Conservation (phyloP, 2,888 invertebrate genomes). For the Epistrophe grossulariae region DNA sequence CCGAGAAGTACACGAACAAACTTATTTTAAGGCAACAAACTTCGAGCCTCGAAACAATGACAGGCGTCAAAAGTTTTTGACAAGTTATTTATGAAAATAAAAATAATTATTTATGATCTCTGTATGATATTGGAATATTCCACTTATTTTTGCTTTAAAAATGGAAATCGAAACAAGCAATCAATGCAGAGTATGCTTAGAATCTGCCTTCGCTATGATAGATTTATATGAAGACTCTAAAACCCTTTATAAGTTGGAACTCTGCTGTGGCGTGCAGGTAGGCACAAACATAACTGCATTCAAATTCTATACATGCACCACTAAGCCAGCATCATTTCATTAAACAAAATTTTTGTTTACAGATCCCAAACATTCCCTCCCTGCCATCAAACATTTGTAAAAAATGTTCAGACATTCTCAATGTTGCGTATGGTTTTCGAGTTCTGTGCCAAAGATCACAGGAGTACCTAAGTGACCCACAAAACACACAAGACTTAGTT, state of each 20-base stretch:
- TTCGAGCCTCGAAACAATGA: background rate
- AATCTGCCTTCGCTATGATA: constrained; percentile 31
- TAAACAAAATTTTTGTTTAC: constrained; percentile 16
- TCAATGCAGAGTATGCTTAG: constrained; percentile 67
- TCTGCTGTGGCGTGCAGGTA: constrained; percentile 68
- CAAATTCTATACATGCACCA: background rate
- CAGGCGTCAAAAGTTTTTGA: background rate
- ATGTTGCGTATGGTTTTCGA: constrained; percentile 81
- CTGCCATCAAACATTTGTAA: constrained; percentile 79
- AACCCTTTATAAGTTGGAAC: constrained; percentile 47
- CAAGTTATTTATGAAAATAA: background rate
- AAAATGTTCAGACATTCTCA: constrained; percentile 79
- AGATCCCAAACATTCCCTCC: constrained; percentile 47
- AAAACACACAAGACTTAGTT: background rate
- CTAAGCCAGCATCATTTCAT: background rate
- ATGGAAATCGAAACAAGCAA: background rate
- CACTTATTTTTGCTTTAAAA: background rate
- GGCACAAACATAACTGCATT: background rate
- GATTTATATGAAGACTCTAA: constrained; percentile 50
- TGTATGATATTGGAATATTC: background rate
- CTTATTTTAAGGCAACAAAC: background rate
- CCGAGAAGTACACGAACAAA: no score
- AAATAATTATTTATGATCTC: background rate
- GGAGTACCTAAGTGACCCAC: constrained; percentile 77
- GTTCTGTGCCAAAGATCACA: constrained; percentile 81